Evolutionary conservation across 2,113 vertebrate genomes (phyloP).

Genomic region (Semnornis frantzii): DNA sequence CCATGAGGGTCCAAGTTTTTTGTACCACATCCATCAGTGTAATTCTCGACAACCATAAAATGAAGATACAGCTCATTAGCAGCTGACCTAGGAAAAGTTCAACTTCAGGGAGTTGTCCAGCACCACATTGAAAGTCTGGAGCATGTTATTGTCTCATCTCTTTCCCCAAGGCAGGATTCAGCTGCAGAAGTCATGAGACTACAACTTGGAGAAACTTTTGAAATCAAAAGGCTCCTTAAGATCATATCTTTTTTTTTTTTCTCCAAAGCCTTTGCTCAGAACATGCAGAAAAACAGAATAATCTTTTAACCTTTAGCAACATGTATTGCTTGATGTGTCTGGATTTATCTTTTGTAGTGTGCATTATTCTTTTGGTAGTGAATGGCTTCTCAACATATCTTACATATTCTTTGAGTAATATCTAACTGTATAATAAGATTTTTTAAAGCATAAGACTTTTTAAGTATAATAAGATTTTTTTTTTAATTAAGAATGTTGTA

Average conservation of each 20-base stretch:
- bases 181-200: conserved; percentile 31
- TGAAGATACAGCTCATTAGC: background rate
- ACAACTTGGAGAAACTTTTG: conserved; percentile 11
- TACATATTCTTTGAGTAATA: background rate
- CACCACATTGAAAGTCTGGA: background rate
- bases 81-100: conserved; percentile 42
- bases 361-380: background rate
- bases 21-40: background rate
- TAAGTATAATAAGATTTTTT: background rate
- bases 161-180: conserved; percentile 35
- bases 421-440: background rate
- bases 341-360: no score
- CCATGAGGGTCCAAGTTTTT: background rate
- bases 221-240: background rate
- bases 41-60: conserved; percentile 9
- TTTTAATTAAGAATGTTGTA: background rate
- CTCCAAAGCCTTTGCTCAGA: background rate
- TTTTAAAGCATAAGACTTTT: background rate
- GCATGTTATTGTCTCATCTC: conserved; percentile 36
- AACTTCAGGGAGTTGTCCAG: conserved; percentile 49
- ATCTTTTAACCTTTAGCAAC: background rate
- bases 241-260: conserved; percentile 8
- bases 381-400: background rate
- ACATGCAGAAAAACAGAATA: background rate
- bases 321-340: background rate